Evolutionary conservation across 30 jellyfish, hydroid and myxozoan genomes (phyloP), one percentile per base, ranked within the genome.

Genomic region (Rhopilema esculentum): DNA sequence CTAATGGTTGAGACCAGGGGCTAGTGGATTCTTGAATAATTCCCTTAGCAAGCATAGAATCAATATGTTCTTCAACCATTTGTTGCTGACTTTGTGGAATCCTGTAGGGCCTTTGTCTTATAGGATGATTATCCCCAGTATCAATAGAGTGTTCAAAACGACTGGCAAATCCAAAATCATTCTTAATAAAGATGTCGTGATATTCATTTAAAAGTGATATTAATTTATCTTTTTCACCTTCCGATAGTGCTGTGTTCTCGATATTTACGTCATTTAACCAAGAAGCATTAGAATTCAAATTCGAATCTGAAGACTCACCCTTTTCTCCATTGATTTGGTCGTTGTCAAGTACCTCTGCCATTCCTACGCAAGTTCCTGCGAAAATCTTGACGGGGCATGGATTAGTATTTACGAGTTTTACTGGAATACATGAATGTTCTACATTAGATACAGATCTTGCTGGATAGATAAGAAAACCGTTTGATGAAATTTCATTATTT

Each of bases 1-100:
- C 67, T 8, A 67, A 28, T 24, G 92, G 86, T 28, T 69, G 85
- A n/a, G 85, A 67, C 87, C 84, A 70, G 49, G 92, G 87, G 49
- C 92, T 83, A 18, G 1, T 67, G 4, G 71, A 80, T 0, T 62
- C 72, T 64, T 67, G 32, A 65, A 80, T 80, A 8, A 80, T 32
- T 0, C 82, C 82, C 50, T 80, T 65, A 0, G 25, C 66, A 0
- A 80, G 84, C 90, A 80, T 80, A 8, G n/a, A 66, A 33, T 82
- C 76, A 19, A 68, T 83, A 40, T 83, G 65, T 65, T 49, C 69
- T 8, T 83, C 92, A 32, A 83, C 77, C 85, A 83, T 67, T 16
- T 6, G 50, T 51, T 32, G 40, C 28, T 51, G 92, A 48, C 85
- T 70, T 6, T 69, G 87, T 0, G 87, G 85, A 51, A 83, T 70